Conservation (phyloP, 1,140 invertebrate species). For the Tetraneura akinire region DNA sequence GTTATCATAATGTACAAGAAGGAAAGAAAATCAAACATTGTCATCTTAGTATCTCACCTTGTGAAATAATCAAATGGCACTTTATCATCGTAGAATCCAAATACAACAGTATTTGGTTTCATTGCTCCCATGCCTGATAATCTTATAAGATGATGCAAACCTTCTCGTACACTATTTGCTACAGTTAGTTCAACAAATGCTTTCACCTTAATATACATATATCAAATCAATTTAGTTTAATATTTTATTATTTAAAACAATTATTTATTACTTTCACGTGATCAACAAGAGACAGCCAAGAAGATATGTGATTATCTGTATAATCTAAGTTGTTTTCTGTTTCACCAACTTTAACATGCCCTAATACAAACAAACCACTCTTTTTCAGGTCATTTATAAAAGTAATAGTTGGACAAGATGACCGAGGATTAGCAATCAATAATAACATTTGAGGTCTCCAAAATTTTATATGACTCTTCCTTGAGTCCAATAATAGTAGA, state of each 20-base stretch:
- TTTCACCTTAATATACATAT: conserved; percentile 69
- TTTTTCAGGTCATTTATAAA: conserved; percentile 99
- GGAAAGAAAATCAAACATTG: no score
- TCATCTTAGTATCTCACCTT: conserved; percentile 6
- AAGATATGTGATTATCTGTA: conserved; percentile 70
- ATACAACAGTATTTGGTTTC: conserved; percentile 95
- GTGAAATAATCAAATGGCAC: conserved; percentile 73
- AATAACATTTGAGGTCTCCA: conserved; percentile 97
- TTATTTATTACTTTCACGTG: conserved; percentile 69
- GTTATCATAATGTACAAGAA: no score
- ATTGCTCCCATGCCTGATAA: conserved; percentile 95
- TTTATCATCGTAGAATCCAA: conserved; percentile 85
- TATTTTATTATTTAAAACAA: neutral
- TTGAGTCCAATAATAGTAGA: conserved; percentile 87
- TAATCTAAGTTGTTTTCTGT: conserved; percentile 62
- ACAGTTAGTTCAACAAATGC: conserved; percentile 96
- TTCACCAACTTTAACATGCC: conserved; percentile 79
- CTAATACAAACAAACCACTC: conserved; percentile 92
- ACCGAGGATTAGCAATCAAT: conserved; percentile 88
- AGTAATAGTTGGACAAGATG: conserved; percentile 86
- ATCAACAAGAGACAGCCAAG: conserved; percentile 87
- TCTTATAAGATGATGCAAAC: conserved; percentile 88
- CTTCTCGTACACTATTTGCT: conserved; percentile 79
- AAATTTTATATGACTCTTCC: conserved; percentile 98
- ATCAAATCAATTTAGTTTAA: neutral